These are phyloP conservation scores for Ahaetulla prasina DNA, from an alignment of 2,113 vertebrate genomes.

Conservation along the genomic window DNA sequence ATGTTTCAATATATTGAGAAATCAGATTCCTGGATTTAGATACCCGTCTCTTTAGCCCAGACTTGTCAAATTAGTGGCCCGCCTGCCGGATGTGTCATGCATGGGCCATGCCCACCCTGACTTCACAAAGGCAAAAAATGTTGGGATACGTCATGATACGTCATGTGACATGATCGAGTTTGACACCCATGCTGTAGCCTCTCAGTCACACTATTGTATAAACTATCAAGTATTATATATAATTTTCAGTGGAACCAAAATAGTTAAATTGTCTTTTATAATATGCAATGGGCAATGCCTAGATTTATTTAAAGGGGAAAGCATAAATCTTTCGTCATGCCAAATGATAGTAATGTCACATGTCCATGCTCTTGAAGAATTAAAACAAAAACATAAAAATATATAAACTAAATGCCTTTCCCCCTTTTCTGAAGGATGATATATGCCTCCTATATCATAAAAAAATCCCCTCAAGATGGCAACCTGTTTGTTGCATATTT, in stretches of 20 bases:
- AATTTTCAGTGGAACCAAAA: background rate
- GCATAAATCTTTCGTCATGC: background rate
- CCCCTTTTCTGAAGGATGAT: background rate
- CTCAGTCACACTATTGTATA: background rate
- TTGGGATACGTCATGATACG: too few relatives aligned
- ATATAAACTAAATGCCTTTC: background rate
- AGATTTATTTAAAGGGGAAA: background rate
- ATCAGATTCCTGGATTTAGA: background rate
- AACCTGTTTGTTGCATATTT: background rate
- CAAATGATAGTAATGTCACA: background rate
- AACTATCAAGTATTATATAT: background rate
- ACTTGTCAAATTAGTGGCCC: too few relatives aligned
- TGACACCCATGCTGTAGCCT: background rate
- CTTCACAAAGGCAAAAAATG: too few relatives aligned
- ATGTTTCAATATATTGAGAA: background rate
- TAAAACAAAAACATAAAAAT: background rate
- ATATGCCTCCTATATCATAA: background rate
- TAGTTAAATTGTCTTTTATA: background rate
- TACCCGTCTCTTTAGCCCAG: background rate
- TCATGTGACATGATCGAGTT: too few relatives aligned
- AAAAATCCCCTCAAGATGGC: background rate
- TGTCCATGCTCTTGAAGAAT: background rate
- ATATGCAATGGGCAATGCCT: background rate
- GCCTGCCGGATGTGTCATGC: too few relatives aligned
- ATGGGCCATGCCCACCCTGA: fast-evolving